phyloP scores from a whole-genome alignment of 92 coral and sea anemone genomes.

The Desmophyllum pertusum region DNA sequence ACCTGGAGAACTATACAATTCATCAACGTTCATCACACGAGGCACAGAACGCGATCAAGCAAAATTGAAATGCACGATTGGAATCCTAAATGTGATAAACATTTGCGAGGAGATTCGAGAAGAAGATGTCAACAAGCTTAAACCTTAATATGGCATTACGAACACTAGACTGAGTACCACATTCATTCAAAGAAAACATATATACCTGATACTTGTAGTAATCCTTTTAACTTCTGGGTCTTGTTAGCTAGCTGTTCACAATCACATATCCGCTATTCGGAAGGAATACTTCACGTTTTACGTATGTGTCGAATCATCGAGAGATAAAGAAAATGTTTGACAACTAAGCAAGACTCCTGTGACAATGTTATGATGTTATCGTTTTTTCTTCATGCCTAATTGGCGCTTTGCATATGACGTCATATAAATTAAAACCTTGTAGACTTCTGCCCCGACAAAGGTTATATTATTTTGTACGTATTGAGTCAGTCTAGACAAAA shows the following conservation, averaged over 20 bases:
- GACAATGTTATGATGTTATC: not conserved
- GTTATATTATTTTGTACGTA: not conserved
- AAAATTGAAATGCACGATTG: not conserved
- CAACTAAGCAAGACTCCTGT: not conserved
- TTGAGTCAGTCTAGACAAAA: not conserved
- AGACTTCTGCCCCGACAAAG: not conserved
- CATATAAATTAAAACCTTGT: not conserved
- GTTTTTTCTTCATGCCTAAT: not conserved
- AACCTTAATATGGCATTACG: not conserved
- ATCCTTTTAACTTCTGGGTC: not conserved
- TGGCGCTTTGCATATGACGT: slow-evolving; percentile 11
- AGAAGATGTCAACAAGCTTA: not conserved
- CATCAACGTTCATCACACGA: not conserved
- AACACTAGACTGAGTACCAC: not conserved
- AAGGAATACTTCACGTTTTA: not conserved
- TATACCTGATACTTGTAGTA: not conserved
- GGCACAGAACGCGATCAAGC: not conserved
- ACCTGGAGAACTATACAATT: no score
- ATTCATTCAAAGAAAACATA: not conserved
- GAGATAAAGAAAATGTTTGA: not conserved
- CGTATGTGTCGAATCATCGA: not conserved
- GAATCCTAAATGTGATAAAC: not conserved
- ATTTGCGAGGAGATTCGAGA: not conserved
- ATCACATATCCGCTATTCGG: not conserved
- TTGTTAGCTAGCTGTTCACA: not conserved